A percentile compares a stretch with the other conserved stretches of the same genome.
These are phyloP conservation scores for Orycteropus afer DNA, from an alignment of 2,113 vertebrate genomes.

Conservation along the genomic window DNA sequence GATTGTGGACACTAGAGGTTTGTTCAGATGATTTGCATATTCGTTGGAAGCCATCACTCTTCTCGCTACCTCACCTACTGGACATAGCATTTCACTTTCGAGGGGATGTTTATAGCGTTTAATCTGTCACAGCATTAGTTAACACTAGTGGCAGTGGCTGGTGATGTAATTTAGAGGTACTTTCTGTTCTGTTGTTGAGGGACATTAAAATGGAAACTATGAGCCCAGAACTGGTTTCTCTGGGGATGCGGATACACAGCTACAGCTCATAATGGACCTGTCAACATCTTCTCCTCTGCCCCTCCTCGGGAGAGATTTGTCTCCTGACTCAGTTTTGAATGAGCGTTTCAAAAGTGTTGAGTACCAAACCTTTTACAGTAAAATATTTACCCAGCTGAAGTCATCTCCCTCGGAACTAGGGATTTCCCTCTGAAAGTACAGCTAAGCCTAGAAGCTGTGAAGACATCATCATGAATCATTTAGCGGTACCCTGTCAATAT, in stretches of 20 bases:
- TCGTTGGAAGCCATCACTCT: neutral
- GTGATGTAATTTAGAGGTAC: constrained; percentile 24
- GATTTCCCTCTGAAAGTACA: constrained; percentile 62
- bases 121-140: constrained; percentile 67
- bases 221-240: constrained; percentile 70
- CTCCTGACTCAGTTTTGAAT: constrained; percentile 56
- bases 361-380: constrained; percentile 65
- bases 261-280: constrained; percentile 41
- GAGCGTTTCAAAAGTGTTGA: constrained; percentile 57
- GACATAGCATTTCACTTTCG: constrained; percentile 16
- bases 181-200: constrained; percentile 59
- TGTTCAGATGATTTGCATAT: neutral
- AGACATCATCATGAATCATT: constrained; percentile 53
- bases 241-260: neutral
- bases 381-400: constrained; percentile 75
- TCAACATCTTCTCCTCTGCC: constrained; percentile 55
- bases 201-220: constrained; percentile 75
- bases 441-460: neutral
- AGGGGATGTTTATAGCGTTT: constrained; percentile 60
- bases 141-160: constrained; percentile 66
- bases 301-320: constrained; percentile 43
- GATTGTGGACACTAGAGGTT: constrained; percentile 7
- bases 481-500: constrained; percentile 39
- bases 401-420: constrained; percentile 53
- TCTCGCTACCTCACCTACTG: neutral